Percentiles rank a stretch among this genome's conserved stretches.
Evolutionary conservation across 2,797 vertebrate species (phyloP).

Genomic region (Tragopan temminckii): DNA sequence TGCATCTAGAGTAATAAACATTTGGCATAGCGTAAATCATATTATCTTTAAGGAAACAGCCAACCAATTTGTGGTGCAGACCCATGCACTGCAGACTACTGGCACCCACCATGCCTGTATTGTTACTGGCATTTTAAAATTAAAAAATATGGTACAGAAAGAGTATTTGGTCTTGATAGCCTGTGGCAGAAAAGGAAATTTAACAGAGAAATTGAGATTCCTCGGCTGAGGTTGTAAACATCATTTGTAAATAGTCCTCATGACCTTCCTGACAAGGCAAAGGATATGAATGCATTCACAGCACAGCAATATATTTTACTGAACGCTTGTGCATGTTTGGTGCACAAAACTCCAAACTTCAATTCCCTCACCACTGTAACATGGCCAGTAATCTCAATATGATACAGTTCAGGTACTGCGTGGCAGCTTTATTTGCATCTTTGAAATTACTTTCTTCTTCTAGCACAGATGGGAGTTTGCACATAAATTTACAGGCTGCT

Average conservation of each 20-base stretch:
- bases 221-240: not conserved
- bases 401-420: not conserved
- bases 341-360: not conserved
- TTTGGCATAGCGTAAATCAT: not conserved
- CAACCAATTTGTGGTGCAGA: not conserved
- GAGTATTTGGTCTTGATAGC: not conserved
- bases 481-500: slow-evolving; percentile 42
- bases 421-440: slow-evolving; percentile 23
- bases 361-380: not conserved
- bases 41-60: not conserved
- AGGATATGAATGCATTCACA: not conserved
- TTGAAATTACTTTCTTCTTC: slow-evolving; percentile 32
- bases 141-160: not conserved
- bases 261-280: not conserved
- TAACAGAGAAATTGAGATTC: not conserved
- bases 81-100: not conserved
- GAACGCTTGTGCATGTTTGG: not conserved
- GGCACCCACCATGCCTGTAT: not conserved
- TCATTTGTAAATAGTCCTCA: not conserved
- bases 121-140: not conserved
- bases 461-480: slow-evolving; percentile 36
- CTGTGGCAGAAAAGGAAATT: not conserved
- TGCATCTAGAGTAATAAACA: not conserved
- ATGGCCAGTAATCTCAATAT: not conserved
- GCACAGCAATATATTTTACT: not conserved